A percentile compares a stretch with the other conserved stretches of the same genome.
phyloP scores from a whole-genome alignment of 2,113 vertebrate genomes.

The Myrmophylax atrothorax region DNA sequence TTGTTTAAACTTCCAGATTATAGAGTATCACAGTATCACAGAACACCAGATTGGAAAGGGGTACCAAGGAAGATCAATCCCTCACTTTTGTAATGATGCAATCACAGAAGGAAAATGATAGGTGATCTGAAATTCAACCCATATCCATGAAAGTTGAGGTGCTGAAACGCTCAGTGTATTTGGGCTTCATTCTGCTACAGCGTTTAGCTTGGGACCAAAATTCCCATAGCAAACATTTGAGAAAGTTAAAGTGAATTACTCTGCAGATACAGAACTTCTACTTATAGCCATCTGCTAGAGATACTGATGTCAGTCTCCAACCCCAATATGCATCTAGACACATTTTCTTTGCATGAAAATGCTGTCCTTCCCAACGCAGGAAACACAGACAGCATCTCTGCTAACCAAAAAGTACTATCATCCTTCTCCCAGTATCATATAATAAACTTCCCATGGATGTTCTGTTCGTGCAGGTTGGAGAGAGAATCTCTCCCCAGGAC shows the following conservation, averaged over 20 bases:
- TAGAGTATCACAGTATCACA: neutral
- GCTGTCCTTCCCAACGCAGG: neutral
- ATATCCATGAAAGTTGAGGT: neutral
- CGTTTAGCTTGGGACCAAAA: neutral
- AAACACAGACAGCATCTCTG: neutral
- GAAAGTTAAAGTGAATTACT: neutral
- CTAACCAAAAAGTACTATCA: neutral
- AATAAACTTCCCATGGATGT: neutral
- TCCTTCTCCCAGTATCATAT: neutral
- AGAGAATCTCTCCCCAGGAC: neutral
- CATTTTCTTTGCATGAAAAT: neutral
- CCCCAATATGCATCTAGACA: neutral
- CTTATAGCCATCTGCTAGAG: neutral
- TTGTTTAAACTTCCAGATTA: neutral
- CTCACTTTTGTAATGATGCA: neutral
- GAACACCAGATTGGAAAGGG: neutral
- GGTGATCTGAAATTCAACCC: neutral
- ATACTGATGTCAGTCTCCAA: neutral
- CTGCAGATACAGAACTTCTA: neutral
- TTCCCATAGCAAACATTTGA: neutral
- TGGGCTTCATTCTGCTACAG: neutral
- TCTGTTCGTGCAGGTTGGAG: neutral
- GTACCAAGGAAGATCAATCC: neutral
- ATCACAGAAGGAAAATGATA: neutral
- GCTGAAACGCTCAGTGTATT: neutral